Conservation (phyloP, 1,140 invertebrate genomes). For the Diachasmimorpha longicaudata region DNA sequence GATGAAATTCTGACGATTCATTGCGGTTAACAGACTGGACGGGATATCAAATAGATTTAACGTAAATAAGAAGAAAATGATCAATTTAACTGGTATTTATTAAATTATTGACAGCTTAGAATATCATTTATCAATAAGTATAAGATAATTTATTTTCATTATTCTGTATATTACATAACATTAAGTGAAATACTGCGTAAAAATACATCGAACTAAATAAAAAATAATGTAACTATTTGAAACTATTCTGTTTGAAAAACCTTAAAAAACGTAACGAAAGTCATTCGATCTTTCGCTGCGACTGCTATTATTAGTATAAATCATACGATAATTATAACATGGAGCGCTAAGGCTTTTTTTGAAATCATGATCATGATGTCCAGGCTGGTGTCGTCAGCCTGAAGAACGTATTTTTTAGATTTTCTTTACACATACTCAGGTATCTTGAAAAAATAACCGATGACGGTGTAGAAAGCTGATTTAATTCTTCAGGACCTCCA, state of each 20-base stretch:
- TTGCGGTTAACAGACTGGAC: no score
- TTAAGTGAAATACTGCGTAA: constrained; percentile 47
- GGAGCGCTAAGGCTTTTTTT: neutral
- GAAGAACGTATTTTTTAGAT: neutral
- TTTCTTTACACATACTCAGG: constrained; percentile 22
- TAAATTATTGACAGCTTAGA: constrained; percentile 11
- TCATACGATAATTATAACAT: neutral
- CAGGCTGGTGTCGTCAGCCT: neutral
- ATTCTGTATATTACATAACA: constrained; percentile 38
- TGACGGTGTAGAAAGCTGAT: neutral
- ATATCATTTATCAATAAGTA: constrained; percentile 28
- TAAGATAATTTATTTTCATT: constrained; percentile 37
- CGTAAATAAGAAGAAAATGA: no score
- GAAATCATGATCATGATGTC: neutral
- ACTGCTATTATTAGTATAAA: neutral
- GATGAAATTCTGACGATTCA: no score
- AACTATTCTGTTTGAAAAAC: neutral
- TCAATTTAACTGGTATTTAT: no score
- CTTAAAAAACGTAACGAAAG: neutral
- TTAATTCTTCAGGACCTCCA: neutral
- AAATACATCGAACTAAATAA: constrained; percentile 42
- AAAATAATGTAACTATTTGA: neutral
- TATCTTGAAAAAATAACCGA: constrained; percentile 21
- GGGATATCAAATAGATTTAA: no score
- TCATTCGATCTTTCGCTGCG: neutral